A percentile compares a stretch with the other conserved stretches of the same genome.
phyloP scores from a whole-genome alignment of 2,888 invertebrate species.

The Heliconius ethilla region DNA sequence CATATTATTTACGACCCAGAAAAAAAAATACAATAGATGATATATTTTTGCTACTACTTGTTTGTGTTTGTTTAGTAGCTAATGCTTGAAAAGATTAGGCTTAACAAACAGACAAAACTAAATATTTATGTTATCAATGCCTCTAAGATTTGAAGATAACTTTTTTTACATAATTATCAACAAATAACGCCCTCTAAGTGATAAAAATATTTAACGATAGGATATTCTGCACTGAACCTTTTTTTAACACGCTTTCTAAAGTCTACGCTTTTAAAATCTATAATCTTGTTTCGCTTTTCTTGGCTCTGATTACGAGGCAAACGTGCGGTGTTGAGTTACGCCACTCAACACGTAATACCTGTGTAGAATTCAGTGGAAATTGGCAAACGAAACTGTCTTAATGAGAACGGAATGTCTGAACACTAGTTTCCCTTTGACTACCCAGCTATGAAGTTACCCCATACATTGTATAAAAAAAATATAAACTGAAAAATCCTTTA shows the following conservation, averaged over 20 bases:
- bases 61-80: conserved; percentile 31
- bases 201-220: neutral
- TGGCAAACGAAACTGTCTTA: no score
- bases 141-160: neutral
- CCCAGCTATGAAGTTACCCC: no score
- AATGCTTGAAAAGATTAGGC: conserved; percentile 25
- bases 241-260: no score
- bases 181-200: neutral
- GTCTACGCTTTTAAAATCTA: no score
- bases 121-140: neutral
- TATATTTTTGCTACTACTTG: conserved; percentile 14
- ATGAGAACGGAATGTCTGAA: no score
- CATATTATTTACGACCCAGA: conserved; percentile 17
- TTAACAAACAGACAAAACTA: neutral
- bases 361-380: no score
- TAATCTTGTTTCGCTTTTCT: no score
- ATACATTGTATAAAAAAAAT: neutral
- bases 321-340: no score
- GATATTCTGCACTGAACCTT: no score
- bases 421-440: no score
- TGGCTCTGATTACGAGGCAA: no score
- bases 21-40: neutral
- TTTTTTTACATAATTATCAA: neutral
- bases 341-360: no score
- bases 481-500: neutral